Evolutionary conservation across 2,113 vertebrate genomes (phyloP).

Genomic region (Phasianus colchicus): DNA sequence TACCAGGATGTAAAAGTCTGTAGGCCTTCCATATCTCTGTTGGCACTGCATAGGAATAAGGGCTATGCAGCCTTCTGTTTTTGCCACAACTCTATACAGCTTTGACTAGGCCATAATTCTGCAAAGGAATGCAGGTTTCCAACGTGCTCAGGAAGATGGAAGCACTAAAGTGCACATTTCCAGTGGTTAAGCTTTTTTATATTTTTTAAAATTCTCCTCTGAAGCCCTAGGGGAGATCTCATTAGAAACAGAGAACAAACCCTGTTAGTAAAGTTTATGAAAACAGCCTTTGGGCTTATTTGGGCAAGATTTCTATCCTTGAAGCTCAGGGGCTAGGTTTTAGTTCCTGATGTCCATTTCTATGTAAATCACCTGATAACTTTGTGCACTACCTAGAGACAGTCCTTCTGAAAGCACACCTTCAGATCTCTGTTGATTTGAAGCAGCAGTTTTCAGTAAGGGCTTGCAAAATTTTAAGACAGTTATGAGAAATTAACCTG

Average conservation of each 20-base stretch:
- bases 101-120: neutral
- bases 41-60: rapidly evolving
- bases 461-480: neutral
- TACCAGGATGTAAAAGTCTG: neutral
- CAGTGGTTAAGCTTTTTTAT: neutral
- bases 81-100: neutral
- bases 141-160: neutral
- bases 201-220: neutral
- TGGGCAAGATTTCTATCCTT: neutral
- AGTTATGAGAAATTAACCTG: neutral
- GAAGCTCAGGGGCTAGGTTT: neutral
- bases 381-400: neutral
- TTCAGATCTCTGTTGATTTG: neutral
- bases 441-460: neutral
- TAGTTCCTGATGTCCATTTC: neutral
- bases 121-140: neutral
- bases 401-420: neutral
- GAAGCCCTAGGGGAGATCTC: neutral
- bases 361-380: neutral
- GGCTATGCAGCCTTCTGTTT: neutral
- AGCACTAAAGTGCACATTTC: neutral
- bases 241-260: neutral
- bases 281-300: neutral
- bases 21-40: neutral
- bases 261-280: neutral